phyloP scores from a whole-genome alignment of 2,888 invertebrate genomes.

The Eristalis arbustorum region DNA sequence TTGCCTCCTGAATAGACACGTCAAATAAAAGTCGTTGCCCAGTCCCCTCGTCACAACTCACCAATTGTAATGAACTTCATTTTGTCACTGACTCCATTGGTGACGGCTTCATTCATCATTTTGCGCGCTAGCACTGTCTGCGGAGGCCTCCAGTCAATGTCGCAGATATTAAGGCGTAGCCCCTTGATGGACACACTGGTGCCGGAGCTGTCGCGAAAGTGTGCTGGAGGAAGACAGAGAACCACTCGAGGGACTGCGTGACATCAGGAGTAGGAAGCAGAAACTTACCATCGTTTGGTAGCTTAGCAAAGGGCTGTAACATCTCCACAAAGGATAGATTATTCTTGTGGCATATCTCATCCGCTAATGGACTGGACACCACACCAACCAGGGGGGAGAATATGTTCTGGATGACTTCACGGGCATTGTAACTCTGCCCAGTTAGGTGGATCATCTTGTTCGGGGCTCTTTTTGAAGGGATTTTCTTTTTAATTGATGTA shows the following conservation, averaged over 20 bases:
- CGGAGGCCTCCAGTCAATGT: conserved; percentile 90
- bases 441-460: conserved; percentile 80
- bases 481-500: background rate
- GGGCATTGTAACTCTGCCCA: conserved; percentile 85
- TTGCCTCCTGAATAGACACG: conserved; percentile 75
- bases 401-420: conserved; percentile 93
- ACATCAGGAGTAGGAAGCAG: conserved; percentile 7
- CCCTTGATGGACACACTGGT: conserved; percentile 87
- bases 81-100: conserved; percentile 83
- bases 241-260: background rate
- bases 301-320: conserved; percentile 92
- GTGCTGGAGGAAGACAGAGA: conserved; percentile 82
- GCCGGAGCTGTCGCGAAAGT: conserved; percentile 91
- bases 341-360: conserved; percentile 92
- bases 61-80: conserved; percentile 83
- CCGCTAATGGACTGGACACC: conserved; percentile 90
- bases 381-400: conserved; percentile 95
- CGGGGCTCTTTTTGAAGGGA: background rate
- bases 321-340: conserved; percentile 94
- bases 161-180: conserved; percentile 88
- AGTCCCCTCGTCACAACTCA: conserved; percentile 73
- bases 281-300: conserved; percentile 86
- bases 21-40: background rate
- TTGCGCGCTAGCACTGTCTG: conserved; percentile 91
- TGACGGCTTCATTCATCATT: conserved; percentile 91